A percentile compares a stretch with the other conserved stretches of the same genome.
Conservation (phyloP, 2,797 vertebrate genomes). For the Avahi laniger region DNA sequence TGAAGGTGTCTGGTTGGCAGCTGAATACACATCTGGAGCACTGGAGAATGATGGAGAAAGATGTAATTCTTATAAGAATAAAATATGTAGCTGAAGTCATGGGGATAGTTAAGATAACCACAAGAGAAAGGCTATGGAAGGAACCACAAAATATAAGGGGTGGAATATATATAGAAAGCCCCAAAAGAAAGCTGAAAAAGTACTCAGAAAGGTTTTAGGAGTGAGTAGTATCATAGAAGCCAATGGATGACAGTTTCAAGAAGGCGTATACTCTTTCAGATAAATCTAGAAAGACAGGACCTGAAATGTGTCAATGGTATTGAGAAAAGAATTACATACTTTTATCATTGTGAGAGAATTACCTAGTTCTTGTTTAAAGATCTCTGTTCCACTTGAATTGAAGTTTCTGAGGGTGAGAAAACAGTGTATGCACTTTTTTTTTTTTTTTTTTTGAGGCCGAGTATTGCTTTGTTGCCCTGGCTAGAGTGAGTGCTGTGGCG, state of each 20-base stretch:
- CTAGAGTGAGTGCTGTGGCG: no score
- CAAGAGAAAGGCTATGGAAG: neutral
- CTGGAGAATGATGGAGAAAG: neutral
- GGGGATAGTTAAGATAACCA: neutral
- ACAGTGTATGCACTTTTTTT: neutral
- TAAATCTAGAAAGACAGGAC: neutral
- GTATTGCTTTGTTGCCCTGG: no score
- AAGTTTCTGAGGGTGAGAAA: neutral
- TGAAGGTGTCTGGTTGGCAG: neutral
- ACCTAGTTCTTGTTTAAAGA: neutral
- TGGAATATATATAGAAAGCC: neutral
- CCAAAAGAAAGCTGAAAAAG: neutral
- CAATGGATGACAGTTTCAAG: neutral
- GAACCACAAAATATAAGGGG: neutral
- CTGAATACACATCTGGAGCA: neutral
- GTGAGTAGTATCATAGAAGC: neutral
- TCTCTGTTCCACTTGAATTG: neutral
- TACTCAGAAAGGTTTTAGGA: neutral
- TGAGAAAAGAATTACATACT: neutral
- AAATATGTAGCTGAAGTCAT: neutral
- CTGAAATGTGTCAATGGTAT: neutral
- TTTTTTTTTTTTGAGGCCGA: no score
- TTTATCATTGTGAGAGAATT: neutral
- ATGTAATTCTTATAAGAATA: neutral
- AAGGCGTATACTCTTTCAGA: neutral